phyloP scores from a whole-genome alignment of 2,113 vertebrate species.

The Archilochus colubris region DNA sequence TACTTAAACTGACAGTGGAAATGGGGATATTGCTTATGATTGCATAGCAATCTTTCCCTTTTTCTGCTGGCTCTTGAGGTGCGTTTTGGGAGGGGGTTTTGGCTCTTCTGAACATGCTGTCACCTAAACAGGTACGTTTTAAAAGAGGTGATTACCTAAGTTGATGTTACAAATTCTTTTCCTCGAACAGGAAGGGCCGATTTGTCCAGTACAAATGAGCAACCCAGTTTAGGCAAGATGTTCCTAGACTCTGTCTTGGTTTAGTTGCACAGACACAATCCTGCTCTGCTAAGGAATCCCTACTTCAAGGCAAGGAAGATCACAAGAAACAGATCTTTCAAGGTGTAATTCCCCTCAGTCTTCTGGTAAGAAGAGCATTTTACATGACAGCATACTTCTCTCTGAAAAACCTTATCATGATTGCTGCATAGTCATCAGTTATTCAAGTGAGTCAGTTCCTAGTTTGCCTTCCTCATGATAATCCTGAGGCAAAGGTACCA shows the following conservation, averaged over 20 bases:
- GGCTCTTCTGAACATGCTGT: neutral
- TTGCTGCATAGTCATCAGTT: neutral
- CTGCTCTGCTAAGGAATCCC: neutral
- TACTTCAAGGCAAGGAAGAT: neutral
- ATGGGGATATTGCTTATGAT: neutral
- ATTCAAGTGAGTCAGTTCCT: neutral
- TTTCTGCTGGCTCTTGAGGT: neutral
- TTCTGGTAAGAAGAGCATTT: neutral
- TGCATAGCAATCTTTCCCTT: neutral
- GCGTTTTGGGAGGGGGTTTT: neutral
- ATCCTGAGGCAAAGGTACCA: neutral
- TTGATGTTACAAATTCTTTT: neutral
- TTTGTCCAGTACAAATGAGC: neutral
- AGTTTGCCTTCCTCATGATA: neutral
- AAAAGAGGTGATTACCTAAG: neutral
- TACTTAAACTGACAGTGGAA: neutral
- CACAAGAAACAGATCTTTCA: neutral
- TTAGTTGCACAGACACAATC: neutral
- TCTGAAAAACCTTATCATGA: neutral
- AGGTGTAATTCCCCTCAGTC: neutral
- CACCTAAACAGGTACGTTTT: neutral
- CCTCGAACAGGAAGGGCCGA: neutral
- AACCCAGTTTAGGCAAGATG: neutral
- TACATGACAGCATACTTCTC: neutral
- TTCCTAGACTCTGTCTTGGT: neutral